Conservation (phyloP, 2,888 invertebrate genomes). For the Drosophila aldrichi region DNA sequence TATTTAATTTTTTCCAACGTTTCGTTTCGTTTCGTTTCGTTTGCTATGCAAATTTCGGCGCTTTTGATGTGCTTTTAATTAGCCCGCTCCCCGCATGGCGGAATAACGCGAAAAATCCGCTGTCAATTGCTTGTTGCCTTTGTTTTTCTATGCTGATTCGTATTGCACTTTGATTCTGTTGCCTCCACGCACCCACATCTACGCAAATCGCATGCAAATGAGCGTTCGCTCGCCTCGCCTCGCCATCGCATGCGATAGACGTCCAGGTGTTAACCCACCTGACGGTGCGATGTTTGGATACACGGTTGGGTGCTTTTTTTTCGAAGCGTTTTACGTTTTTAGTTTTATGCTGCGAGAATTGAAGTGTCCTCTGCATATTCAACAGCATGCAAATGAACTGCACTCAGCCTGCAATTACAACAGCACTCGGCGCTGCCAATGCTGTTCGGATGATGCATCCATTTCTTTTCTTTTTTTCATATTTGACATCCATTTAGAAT, state of each 20-base stretch:
- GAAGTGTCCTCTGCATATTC: conserved; percentile 71
- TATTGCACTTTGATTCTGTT: conserved; percentile 71
- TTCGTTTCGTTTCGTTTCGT: conserved; percentile 78
- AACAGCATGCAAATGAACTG: conserved; percentile 72
- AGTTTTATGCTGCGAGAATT: conserved; percentile 69
- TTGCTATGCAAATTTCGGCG: conserved; percentile 76
- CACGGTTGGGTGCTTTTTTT: conserved; percentile 32
- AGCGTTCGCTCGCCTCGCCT: conserved; percentile 31
- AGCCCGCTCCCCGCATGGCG: conserved; percentile 35
- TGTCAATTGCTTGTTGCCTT: conserved; percentile 72
- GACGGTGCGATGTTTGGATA: conserved; percentile 41
- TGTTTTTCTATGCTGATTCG: conserved; percentile 69
- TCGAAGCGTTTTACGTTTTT: conserved; percentile 68
- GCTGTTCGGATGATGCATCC: conserved; percentile 1
- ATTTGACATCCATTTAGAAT: conserved; percentile 5
- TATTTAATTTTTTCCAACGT: conserved; percentile 68
- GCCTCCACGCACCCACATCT: background rate
- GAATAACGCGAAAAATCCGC: conserved; percentile 61
- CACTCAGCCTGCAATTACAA: conserved; percentile 73
- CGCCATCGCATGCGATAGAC: conserved; percentile 5
- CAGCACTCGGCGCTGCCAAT: conserved; percentile 29
- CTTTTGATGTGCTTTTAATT: conserved; percentile 79
- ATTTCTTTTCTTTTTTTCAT: background rate
- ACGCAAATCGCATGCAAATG: conserved; percentile 71
- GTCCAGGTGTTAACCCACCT: conserved; percentile 44